phyloP scores from a whole-genome alignment of 2,888 invertebrate genomes.

The Diadegma fenestrale region DNA sequence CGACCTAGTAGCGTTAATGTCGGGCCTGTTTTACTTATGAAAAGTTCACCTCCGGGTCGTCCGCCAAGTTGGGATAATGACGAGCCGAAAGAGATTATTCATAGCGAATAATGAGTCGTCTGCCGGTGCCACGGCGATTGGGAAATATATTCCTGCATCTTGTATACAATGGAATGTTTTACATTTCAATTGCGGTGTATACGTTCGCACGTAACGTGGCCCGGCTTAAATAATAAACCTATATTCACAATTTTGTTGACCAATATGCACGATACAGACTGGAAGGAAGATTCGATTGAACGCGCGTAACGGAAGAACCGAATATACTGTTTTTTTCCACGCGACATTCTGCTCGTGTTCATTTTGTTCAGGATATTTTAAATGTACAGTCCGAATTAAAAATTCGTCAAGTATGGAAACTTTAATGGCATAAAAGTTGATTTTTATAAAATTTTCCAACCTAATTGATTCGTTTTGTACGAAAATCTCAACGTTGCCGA shows the following conservation, averaged over 20 bases:
- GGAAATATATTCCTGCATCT: slow-evolving; percentile 61
- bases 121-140: slow-evolving; percentile 43
- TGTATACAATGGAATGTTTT: slow-evolving; percentile 71
- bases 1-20: slow-evolving; percentile 66
- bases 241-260: slow-evolving; percentile 19
- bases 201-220: slow-evolving; percentile 7
- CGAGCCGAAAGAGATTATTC: slow-evolving; percentile 71
- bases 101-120: slow-evolving; percentile 71
- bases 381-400: not conserved
- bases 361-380: not conserved
- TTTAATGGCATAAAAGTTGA: not conserved
- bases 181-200: slow-evolving; percentile 69
- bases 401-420: not conserved
- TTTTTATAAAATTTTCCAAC: not conserved
- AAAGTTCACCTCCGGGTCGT: slow-evolving; percentile 73
- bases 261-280: slow-evolving; percentile 9
- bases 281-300: slow-evolving; percentile 31
- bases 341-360: not conserved
- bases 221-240: slow-evolving; percentile 36
- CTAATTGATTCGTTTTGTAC: not conserved
- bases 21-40: slow-evolving; percentile 71
- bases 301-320: slow-evolving; percentile 15
- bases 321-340: slow-evolving; percentile 2
- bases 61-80: slow-evolving; percentile 71
- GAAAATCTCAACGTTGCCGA: not conserved